Evolutionary conservation across 1,140 invertebrate species (phyloP), one percentile per base, ranked within the genome.

Genomic region (Neodiprion virginianus): DNA sequence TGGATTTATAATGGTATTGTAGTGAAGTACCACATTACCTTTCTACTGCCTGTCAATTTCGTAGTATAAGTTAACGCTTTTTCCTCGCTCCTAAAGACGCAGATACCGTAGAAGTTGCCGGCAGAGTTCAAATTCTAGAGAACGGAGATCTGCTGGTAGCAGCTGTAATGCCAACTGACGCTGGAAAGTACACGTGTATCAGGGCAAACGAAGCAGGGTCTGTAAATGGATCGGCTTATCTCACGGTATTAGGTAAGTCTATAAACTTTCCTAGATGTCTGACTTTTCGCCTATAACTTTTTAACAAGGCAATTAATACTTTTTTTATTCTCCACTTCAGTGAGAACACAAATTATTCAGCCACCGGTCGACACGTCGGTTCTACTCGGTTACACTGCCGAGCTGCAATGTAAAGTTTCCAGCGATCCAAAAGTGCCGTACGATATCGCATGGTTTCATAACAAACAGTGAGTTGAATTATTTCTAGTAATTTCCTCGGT

Each of bases 351-450:
- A 89, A 98, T 98, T 76, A 92, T 96, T 71, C 94, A 96, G 79
- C 97, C 97, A 69, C 97, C 97, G 66, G 95, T 95, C 73, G 96
- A 98, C 85, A 95, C 95, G 3, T 92, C 93, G 78, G 96, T 97
- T 23, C 92, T 98, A 66, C 89, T 98, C 2, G 97, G 97, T 21
- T 94, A 97, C 70, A 97, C 95, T 48, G 97, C 97, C 1, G 94
- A 94, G 21, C 88, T 99, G 71, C 95, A 97, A 80, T 99, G 98
- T 89, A 96, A 95, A 89, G 95, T 98, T 47, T 96, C 94, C n/a
- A 95, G 94, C 82, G 97, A 98, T 88, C 93, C 95, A 23, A 93
- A 93, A 76, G 95, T 98, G n/a, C 92, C 94, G n/a, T 97, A 94
- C 81, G 93, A 94, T 78, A 93, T 98, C 78, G 92, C 95, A 77